These are phyloP conservation scores for Onychostruthus taczanowskii DNA, from an alignment of 2,113 vertebrate species.

Conservation along the genomic window DNA sequence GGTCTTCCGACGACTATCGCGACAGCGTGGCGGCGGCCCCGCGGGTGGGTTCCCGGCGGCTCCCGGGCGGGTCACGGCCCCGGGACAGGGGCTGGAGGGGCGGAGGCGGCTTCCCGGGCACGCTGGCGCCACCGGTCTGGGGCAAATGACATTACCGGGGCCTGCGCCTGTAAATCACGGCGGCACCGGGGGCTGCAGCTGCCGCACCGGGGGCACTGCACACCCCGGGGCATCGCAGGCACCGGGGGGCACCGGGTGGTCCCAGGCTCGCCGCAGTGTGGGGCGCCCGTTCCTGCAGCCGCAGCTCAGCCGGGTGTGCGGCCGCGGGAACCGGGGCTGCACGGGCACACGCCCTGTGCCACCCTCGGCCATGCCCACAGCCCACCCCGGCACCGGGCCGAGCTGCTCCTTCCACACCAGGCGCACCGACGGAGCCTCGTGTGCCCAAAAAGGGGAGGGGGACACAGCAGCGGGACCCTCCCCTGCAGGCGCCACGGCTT, in stretches of 20 bases:
- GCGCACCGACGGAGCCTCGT: background rate
- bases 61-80: background rate
- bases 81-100: background rate
- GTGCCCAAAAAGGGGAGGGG: too few relatives aligned
- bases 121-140: slow-evolving; percentile 54
- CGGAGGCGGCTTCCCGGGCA: background rate
- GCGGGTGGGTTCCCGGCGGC: background rate
- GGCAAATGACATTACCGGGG: slow-evolving; percentile 58
- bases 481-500: background rate
- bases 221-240: background rate
- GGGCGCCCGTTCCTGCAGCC: background rate
- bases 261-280: rapidly evolving
- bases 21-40: background rate
- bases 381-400: background rate
- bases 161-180: slow-evolving; percentile 42
- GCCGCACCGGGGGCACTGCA: background rate
- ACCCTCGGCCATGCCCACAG: background rate
- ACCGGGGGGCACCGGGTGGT: background rate
- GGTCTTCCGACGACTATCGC: background rate
- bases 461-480: background rate
- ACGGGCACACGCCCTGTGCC: background rate
- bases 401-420: background rate
- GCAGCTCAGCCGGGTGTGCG: background rate
- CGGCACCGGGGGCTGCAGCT: slow-evolving; percentile 34
- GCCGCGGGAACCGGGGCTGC: background rate